Conservation (phyloP, 2,888 invertebrate species). For the Dyspetes luteomarginatus region DNA sequence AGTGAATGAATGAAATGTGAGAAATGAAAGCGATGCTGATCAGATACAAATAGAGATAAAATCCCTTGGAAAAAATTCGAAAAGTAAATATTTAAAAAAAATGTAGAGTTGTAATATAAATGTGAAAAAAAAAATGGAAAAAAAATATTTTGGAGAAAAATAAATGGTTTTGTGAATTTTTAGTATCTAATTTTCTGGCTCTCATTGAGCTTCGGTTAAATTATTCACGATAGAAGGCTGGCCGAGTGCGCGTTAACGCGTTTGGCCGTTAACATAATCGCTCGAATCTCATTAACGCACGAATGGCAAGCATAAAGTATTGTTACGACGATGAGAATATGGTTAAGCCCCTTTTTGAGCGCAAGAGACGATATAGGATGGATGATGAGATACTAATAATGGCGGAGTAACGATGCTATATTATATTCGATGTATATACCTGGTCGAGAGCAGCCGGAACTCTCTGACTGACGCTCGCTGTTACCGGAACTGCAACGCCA, state of each 20-base stretch:
- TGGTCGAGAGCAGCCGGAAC: constrained; percentile 91
- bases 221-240: constrained; percentile 39
- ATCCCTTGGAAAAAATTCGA: constrained; percentile 86
- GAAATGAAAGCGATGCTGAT: constrained; percentile 92
- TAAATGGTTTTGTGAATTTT: not conserved
- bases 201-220: constrained; percentile 19
- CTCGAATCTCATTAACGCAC: constrained; percentile 56
- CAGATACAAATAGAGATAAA: constrained; percentile 92
- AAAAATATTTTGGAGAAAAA: constrained; percentile 17
- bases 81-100: constrained; percentile 5
- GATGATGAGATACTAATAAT: constrained; percentile 29
- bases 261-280: constrained; percentile 59
- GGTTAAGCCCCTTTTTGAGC: not conserved
- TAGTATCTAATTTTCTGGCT: not conserved
- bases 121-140: not conserved
- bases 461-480: constrained; percentile 92
- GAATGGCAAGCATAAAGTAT: constrained; percentile 63
- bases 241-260: constrained; percentile 48
- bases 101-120: not conserved
- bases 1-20: too few species aligned
- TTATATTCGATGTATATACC: constrained; percentile 81
- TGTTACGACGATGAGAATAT: constrained; percentile 37
- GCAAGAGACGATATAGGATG: not conserved
- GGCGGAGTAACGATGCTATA: constrained; percentile 51
- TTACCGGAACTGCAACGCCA: constrained; percentile 91